These are phyloP conservation scores for Drosophila miranda DNA, from an alignment of 1,140 invertebrate species.

Conservation along the genomic window DNA sequence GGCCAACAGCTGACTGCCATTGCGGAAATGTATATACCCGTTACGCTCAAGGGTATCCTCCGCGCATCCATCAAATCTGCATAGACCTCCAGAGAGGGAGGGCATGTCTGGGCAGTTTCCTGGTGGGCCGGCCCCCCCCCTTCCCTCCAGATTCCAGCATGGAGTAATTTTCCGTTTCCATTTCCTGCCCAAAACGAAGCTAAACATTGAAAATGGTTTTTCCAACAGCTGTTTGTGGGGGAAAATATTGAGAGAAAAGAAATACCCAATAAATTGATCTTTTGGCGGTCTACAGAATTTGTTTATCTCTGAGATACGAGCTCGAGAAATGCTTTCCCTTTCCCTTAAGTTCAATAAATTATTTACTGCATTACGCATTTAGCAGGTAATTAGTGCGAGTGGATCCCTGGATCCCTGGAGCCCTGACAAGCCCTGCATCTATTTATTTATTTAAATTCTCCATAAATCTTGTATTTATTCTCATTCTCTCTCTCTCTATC, in stretches of 20 bases:
- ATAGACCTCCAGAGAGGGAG: neutral
- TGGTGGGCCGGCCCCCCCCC: neutral
- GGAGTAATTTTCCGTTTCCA: conserved; percentile 25
- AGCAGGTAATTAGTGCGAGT: conserved; percentile 5
- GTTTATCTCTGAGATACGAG: conserved; percentile 27
- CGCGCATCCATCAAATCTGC: conserved; percentile 4
- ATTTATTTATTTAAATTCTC: conserved; percentile 32
- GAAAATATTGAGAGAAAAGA: neutral
- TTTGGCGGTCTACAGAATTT: conserved; percentile 27
- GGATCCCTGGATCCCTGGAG: neutral
- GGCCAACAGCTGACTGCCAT: neutral
- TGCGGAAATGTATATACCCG: conserved; percentile 17
- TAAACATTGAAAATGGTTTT: conserved; percentile 35
- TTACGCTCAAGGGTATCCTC: conserved; percentile 16
- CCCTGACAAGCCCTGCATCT: neutral
- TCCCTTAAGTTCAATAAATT: conserved; percentile 33
- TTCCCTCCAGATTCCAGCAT: too few relatives aligned
- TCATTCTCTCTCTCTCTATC: conserved; percentile 4
- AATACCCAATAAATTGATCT: conserved; percentile 43
- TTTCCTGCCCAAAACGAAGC: conserved; percentile 24
- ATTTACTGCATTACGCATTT: conserved; percentile 14
- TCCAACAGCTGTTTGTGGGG: conserved; percentile 33
- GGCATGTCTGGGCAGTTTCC: conserved; percentile 7
- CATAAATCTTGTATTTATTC: conserved; percentile 8
- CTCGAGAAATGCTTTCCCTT: too few relatives aligned